Base-by-base conservation (phyloP, 2,113 vertebrate species). In the Salvelinus sp. region DNA sequence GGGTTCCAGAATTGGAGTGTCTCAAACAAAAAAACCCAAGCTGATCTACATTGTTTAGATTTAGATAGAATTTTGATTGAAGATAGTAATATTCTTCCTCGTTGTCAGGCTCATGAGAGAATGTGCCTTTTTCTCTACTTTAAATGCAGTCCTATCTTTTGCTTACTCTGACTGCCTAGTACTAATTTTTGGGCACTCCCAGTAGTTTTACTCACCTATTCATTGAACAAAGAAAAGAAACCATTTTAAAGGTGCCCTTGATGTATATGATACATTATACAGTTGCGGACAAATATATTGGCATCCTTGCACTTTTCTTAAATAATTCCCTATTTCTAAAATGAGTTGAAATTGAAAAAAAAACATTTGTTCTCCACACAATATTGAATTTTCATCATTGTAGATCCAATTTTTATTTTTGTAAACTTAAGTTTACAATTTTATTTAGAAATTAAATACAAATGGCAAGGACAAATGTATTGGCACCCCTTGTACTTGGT, bases 21-120 rank as follows among this genome's bases (percentile, higher is more conserved):
- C 64, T 48, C 13, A 65, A 58, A 33, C 14, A 7, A 68, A 71
- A 66, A 12, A 2, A 0, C 0, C 0, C 38, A 76, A 64, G 62
- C 38, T 60, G 6, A 23, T 65, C 2, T 14, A 28, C 28, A 30
- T 16, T 18, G 50, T 25, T 60, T 71, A 14, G 48, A 73, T 67
- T 74, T 73, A 65, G 6, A 60, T 72, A 7, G 1, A 13, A 72
- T 64, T 65, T 18, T 38, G 6, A 20, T 77, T 2, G 54, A 20
- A 62, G 67, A 64, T 3, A n/a, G 22, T 69, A 50, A 74, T 69
- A 76, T 50, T 14, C 64, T 58, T 38, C 47, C 25, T 9, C 10
- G 33, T 3, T 22, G 7, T 38, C 23, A 3, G 33, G 4, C 25
- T 67, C 27, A 28, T 68, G 25, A n/a, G 48, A 60, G 23, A 69